Base-by-base conservation (phyloP, 2,888 invertebrate species). In the Hirtodrosophila confusa region DNA sequence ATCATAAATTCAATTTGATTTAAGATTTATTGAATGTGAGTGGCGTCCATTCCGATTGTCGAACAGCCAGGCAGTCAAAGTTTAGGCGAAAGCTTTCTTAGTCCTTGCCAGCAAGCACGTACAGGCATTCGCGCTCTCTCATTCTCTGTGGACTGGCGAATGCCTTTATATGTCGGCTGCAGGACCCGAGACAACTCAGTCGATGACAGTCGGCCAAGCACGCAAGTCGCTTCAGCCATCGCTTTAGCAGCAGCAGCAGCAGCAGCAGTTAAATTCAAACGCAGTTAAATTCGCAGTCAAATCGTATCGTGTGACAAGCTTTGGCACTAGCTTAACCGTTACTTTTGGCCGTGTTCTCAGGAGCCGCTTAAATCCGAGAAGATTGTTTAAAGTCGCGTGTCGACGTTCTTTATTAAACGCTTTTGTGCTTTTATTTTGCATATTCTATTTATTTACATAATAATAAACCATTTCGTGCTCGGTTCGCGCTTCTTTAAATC, bases 131-230 rank as follows among this genome's bases (percentile, higher is more conserved):
- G 6, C 27, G 17, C 37, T 41, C 54, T 37, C 39, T 39, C 58
- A 40, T 36, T 45, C 31, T 27, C 35, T 23, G 35, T 41, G 5
- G 23, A 12, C 6, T 51, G 41, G 24, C 41, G 40, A 33, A 17
- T 24, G 55, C 60, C 36, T 74, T 75, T 74, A 80, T 63, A 78
- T 68, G 45, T 57, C 55, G 64, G 45, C 68, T 55, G n/a, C 58
- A 44, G 37, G 10, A 24, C 43, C 12, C 66, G 67, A 70, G 49
- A 24, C 50, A 48, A 50, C 54, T 89, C 88, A 91, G 91, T 91
- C 91, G 90, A 91, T 91, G 82, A 78, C 88, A 85, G 91, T 91
- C 91, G 91, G 90, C 91, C 90, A 87, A 88, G 89, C 88, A 85
- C 84, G 66, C 57, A 70, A 80, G 86, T 86, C 78, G 75, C 73